These are phyloP conservation scores for Dryobates pubescens DNA, from an alignment of 2,797 vertebrate species.

Conservation along the genomic window DNA sequence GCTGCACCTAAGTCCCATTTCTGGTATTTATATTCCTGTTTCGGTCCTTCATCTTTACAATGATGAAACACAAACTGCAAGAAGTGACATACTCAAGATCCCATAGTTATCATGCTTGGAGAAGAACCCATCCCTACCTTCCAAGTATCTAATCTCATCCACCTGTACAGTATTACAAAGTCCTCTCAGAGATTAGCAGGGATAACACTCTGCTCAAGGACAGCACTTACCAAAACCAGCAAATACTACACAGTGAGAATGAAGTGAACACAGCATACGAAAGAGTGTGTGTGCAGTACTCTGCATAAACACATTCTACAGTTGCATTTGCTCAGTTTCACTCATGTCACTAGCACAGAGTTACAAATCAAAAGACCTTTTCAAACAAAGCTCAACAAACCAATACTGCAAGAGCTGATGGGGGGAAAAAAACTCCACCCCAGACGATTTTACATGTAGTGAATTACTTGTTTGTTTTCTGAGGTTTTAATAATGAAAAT, in stretches of 20 bases:
- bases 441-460: background rate
- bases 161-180: background rate
- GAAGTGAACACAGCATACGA: background rate
- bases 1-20: background rate
- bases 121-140: background rate
- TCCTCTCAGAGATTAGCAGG: background rate
- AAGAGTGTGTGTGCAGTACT: background rate
- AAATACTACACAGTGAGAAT: background rate
- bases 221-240: background rate
- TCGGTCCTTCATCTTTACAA: background rate
- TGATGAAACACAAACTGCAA: background rate
- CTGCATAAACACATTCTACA: background rate
- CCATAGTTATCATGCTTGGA: background rate
- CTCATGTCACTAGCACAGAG: background rate
- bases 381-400: background rate
- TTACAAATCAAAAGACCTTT: background rate
- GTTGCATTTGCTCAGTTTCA: background rate
- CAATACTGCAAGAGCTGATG: background rate
- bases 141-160: background rate
- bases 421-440: background rate
- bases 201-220: background rate
- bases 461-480: background rate
- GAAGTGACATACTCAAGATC: background rate
- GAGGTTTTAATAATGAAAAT: background rate
- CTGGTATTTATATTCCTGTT: background rate